Evolutionary conservation across 2,888 invertebrate genomes (phyloP), one percentile per base, ranked within the genome.

Genomic region (Terebella lapidaria): DNA sequence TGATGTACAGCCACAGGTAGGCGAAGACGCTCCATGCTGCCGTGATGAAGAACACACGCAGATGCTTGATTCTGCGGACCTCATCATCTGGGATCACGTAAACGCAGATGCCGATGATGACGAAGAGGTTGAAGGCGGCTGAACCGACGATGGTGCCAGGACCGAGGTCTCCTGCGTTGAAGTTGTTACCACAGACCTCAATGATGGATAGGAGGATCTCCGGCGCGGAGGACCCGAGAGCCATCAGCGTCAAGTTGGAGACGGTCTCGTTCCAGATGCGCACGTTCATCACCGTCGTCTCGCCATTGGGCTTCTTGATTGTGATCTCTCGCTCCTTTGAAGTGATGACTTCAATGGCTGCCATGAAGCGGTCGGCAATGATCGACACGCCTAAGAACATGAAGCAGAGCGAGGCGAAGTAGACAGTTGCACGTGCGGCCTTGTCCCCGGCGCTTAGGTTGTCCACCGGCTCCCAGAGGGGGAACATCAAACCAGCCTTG

Each of bases 241-340:
- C 99, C 99, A 99, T 99, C 57, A 99, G 85, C 3, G 97, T 99
- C 70, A 99, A 84, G 83, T 99, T 99, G 67, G 96, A 96, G 49
- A 99, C 97, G 1, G 99, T 97, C 81, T 97, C 97, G 58, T 99
- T 99, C 99, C 99, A 99, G 61, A 99, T 91, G 61, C 96, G 86
- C 20, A 99, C 96, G 56, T 89, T 89, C 49, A 97, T 85, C 70
- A 91, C 90, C 75, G 94, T 91, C 18, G 87, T 87, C 64, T 92
- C 91, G 64, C 92, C 92, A 74, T 90, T 91, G 67, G 90, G 88
- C 68, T 91, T 89, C 74, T 91, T 90, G 62, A 99, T 89, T 72
- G 89, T 88, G 74, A 99, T 89, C 81, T 94, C 93, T 73, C 92
- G 91, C 81, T 99, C 97, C 80, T 94, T 90, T 0, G 96, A 95